Evolutionary conservation across 2,888 invertebrate species (phyloP).

Genomic region (Tipula helvola): DNA sequence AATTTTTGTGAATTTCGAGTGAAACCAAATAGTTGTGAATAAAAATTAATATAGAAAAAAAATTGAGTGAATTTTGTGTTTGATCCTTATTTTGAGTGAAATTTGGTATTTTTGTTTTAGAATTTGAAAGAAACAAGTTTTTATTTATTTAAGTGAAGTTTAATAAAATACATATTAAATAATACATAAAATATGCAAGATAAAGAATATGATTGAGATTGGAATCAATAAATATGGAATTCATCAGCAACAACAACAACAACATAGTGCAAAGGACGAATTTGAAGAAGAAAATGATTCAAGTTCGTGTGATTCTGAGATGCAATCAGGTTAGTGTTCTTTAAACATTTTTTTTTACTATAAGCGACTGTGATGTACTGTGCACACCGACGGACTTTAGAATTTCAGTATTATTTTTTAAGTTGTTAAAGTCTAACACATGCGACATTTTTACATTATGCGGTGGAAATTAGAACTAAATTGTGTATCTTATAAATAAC

Average conservation of each 20-base stretch:
- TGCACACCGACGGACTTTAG: background rate
- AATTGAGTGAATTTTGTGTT: background rate
- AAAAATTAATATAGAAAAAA: background rate
- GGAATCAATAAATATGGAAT: conserved; percentile 52
- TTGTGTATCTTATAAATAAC: background rate
- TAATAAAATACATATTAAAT: background rate
- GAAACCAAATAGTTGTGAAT: background rate
- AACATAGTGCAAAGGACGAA: background rate
- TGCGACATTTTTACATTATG: background rate
- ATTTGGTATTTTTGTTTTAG: background rate
- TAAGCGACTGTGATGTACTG: background rate
- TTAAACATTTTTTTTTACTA: background rate
- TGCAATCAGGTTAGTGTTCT: conserved; percentile 1
- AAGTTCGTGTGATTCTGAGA: background rate
- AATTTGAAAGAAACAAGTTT: background rate
- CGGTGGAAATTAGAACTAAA: background rate
- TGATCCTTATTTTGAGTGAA: background rate
- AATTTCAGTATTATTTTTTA: background rate
- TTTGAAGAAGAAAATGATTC: background rate
- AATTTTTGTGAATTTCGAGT: background rate
- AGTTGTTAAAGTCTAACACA: background rate
- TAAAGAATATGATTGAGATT: conserved; percentile 46
- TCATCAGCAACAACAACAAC: conserved; percentile 31
- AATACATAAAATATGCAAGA: background rate
- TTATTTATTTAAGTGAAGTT: background rate